phyloP scores from a whole-genome alignment of 2,113 vertebrate genomes.

The Indicator indicator region DNA sequence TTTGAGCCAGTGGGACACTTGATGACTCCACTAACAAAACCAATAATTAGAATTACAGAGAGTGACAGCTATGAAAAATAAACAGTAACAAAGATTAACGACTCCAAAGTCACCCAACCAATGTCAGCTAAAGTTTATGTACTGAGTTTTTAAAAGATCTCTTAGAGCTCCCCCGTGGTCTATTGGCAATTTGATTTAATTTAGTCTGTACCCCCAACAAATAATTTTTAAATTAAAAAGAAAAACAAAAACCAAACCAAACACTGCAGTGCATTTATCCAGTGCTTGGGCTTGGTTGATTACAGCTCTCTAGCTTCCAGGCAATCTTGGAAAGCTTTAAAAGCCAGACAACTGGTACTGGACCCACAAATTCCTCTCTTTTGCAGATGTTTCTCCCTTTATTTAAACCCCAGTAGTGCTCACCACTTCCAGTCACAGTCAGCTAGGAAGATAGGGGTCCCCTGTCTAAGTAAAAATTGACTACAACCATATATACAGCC shows the following conservation, averaged over 20 bases:
- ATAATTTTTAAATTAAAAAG: constrained; percentile 55
- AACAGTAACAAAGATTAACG: constrained; percentile 64
- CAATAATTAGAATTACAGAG: constrained; percentile 55
- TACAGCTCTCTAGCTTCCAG: not conserved
- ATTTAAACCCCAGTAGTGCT: not conserved
- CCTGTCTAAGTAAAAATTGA: not conserved
- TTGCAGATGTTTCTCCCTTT: not conserved
- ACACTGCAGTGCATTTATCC: not conserved
- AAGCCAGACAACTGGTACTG: not conserved
- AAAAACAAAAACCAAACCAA: not conserved
- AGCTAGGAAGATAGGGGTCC: not conserved
- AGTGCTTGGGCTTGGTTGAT: not conserved
- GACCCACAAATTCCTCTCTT: not conserved
- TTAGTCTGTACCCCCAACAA: constrained; percentile 51
- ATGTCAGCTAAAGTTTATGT: constrained; percentile 34
- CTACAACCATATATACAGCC: not conserved
- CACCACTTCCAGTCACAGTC: not conserved
- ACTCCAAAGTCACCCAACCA: not conserved
- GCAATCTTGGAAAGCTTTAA: constrained; percentile 19
- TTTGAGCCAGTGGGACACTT: constrained; percentile 30
- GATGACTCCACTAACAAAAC: constrained; percentile 52
- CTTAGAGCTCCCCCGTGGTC: constrained; percentile 37
- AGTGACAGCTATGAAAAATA: constrained; percentile 67
- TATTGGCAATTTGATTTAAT: constrained; percentile 59
- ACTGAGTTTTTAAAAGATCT: constrained; percentile 29